These are phyloP conservation scores for Drosophila meridiana DNA, from an alignment of 2,888 invertebrate genomes.

Conservation along the genomic window DNA sequence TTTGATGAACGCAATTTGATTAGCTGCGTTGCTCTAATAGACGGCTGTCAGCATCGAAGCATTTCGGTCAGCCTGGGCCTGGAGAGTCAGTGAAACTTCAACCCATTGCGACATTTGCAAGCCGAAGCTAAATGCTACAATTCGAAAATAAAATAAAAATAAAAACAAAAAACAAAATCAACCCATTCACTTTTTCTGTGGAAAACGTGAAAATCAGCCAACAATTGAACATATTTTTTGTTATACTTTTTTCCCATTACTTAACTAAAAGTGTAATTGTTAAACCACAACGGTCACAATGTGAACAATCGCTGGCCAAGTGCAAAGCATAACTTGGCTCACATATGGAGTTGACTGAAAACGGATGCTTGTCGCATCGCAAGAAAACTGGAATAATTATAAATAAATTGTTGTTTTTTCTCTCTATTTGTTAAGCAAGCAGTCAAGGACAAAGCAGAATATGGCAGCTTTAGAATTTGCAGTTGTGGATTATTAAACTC, in stretches of 20 bases:
- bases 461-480: neutral
- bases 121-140: constrained; percentile 52
- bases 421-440: neutral
- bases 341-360: constrained; percentile 4
- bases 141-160: constrained; percentile 14
- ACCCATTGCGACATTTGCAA: constrained; percentile 75
- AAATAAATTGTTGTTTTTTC: constrained; percentile 2
- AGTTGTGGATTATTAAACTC: constrained; percentile 7
- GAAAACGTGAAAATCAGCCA: constrained; percentile 70
- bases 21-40: constrained; percentile 49
- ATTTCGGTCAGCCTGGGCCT: constrained; percentile 26
- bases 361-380: constrained; percentile 15
- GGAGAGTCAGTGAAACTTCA: constrained; percentile 25
- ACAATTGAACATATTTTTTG: constrained; percentile 45
- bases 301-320: constrained; percentile 32
- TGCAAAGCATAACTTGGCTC: constrained; percentile 13
- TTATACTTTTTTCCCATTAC: constrained; percentile 40
- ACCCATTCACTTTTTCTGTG: constrained; percentile 72
- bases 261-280: constrained; percentile 39
- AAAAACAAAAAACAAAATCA: constrained; percentile 13
- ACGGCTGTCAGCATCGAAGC: constrained; percentile 30
- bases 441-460: constrained; percentile 32
- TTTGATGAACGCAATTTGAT: constrained; percentile 72
- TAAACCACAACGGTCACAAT: constrained; percentile 22
- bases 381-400: constrained; percentile 23